Evolutionary conservation across 2,888 invertebrate species (phyloP), one percentile per base, ranked within the genome.

Genomic region (Cephus nigrinus): DNA sequence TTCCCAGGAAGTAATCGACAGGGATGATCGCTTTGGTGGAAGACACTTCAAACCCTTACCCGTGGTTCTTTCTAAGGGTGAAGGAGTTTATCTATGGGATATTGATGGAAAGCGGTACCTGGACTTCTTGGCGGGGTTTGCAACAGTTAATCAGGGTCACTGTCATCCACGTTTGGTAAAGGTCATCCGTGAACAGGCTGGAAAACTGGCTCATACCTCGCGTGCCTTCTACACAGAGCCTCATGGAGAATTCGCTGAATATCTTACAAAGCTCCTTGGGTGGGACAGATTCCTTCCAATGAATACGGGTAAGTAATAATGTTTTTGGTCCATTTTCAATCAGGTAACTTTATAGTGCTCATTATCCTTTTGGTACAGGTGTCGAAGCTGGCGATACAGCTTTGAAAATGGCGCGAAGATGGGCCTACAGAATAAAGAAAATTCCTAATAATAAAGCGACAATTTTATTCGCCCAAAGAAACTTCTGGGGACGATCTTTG

Each of bases 401-500:
- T 0, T 93, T 95, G 81, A 97, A 97, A 90, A 90, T 97, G 75
- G 95, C 97, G 0, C 92, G 97, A 78, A 95, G 96, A 90, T 97
- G 97, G 97, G 97, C 94, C 0, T 97, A 97, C 90, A 92, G 93
- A 77, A 94, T 94, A 73, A 97, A 97, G 91, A 93, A 94, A 68
- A 94, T 97, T 32, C 94, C 95, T 0, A 92, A 93, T 11, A 93
- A 96, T 86, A 88, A 95, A 86, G 96, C 96, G 0, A 94, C 94
- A 86, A 94, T 96, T 3, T 89, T 97, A 1, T 97, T 97, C 89
- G 96, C 95, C 2, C 93, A 93, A 68, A 94, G 95, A 9, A 97
- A 97, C 89, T 97, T 97, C 91, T 97, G 96, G 96, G 97, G 97
- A 0, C 92, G 97, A 34, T 96, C 97, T 0, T 89, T 97, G 78